phyloP scores from a whole-genome alignment of 2,797 vertebrate genomes.

The Eremophila alpestris region DNA sequence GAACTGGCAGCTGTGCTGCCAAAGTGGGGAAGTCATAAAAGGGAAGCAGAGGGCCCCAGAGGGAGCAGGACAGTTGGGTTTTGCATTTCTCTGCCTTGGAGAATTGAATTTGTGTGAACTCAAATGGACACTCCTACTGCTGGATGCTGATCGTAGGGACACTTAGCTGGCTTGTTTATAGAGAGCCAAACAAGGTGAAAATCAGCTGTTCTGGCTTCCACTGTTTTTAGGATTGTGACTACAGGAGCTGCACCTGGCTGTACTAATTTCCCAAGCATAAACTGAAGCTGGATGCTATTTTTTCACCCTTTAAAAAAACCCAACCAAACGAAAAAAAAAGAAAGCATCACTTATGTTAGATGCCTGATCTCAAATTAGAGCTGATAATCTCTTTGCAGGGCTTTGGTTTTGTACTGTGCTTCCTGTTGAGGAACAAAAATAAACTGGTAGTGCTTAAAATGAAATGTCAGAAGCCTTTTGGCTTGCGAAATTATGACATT shows the following conservation, averaged over 20 bases:
- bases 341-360: background rate
- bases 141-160: background rate
- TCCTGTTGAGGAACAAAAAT: background rate
- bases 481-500: background rate
- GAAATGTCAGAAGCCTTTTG: background rate
- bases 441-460: background rate
- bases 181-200: background rate
- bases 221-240: background rate
- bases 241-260: background rate
- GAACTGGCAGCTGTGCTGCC: slow-evolving; percentile 49
- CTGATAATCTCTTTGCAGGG: background rate
- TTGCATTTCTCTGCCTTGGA: background rate
- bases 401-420: background rate
- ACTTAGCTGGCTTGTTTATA: background rate
- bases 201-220: background rate
- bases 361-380: background rate
- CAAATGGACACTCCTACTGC: background rate
- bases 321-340: background rate
- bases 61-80: slow-evolving; percentile 8
- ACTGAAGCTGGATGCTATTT: background rate
- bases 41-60: slow-evolving; percentile 28
- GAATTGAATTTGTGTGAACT: background rate
- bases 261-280: background rate
- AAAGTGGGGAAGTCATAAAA: slow-evolving; percentile 59
- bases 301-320: background rate